Base-by-base conservation (phyloP, 2,113 vertebrate genomes). In the Platysteira castanea region DNA sequence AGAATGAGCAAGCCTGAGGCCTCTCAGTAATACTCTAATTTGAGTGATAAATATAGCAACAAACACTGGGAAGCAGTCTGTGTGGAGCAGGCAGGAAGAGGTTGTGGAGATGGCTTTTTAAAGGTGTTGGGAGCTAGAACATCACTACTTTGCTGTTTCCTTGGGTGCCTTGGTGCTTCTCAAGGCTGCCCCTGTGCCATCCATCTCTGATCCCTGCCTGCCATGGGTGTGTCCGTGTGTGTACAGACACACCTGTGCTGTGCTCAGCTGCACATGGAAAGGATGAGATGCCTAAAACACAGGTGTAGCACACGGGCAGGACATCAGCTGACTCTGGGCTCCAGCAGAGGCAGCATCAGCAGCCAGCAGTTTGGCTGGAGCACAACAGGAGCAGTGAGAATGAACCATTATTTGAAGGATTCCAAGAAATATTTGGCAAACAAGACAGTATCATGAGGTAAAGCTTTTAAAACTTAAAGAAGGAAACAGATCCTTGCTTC, bases 1-100 rank as follows among this genome's bases (percentile, higher is more conserved):
- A 91, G 80, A 92, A 79, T 0, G 4, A 89, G 70, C 41, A 84
- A 94, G 89, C 94, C 95, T 52, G 84, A 78, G 89, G 83, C 90
- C 64, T 90, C 70, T 80, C 75, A 59, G 63, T 84, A 83, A 63
- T 74, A 70, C 67, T 84, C 68, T 63, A 81, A 89, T 96, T 94
- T 26, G 10, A 64, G 79, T 59, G 85, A 90, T 86, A 96, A 96
- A 95, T 94, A 90, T 41, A 97, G 90, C 82, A 90, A 46, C 93
- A 94, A 90, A 74, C 95, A 79, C 83, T 78, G 92, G 60, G 46
- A 92, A 92, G 49, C 46, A 87, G 47, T 76, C 57, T 64, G 79
- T 57, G 57, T 60, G 69, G 52, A 95, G 69, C 71, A 78, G 68
- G 56, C 76, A 84, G 88, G 68, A 75, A 68, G 92, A 71, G 73